Conservation (phyloP, 2,888 invertebrate species). For the Drosophila diplacantha region DNA sequence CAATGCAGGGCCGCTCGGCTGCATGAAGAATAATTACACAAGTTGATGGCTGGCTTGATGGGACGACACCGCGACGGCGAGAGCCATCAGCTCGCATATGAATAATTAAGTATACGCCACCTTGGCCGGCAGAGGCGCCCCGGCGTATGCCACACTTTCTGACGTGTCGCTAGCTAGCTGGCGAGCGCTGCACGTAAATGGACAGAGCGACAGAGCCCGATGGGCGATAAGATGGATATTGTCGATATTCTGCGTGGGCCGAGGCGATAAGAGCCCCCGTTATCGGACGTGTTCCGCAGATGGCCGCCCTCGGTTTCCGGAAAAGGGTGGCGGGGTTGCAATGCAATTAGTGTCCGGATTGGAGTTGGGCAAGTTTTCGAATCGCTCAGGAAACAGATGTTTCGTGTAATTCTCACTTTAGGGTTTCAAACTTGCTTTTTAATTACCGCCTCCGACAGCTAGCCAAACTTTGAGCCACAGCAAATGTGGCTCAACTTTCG, state of each 20-base stretch:
- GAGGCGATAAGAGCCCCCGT: slow-evolving; percentile 18
- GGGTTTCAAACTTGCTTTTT: slow-evolving; percentile 26
- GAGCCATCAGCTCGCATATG: slow-evolving; percentile 12
- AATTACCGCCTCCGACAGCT: slow-evolving; percentile 19
- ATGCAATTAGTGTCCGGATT: slow-evolving; percentile 49
- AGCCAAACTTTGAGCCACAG: slow-evolving; percentile 12
- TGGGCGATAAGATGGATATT: slow-evolving; percentile 20
- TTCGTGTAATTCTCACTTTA: slow-evolving; percentile 33
- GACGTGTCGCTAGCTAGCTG: slow-evolving; percentile 16
- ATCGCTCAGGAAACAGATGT: slow-evolving; percentile 24
- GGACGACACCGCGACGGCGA: slow-evolving; percentile 1
- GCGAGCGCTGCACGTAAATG: slow-evolving; percentile 3
- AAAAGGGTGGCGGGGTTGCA: slow-evolving; percentile 13
- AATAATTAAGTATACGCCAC: slow-evolving; percentile 37
- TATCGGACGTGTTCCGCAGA: slow-evolving; percentile 26
- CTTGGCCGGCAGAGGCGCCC: slow-evolving; percentile 22
- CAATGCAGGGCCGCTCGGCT: slow-evolving; percentile 16
- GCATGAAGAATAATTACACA: slow-evolving; percentile 28
- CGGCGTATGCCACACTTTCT: slow-evolving; percentile 19
- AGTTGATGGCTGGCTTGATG: slow-evolving; percentile 13
- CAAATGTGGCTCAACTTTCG: slow-evolving; percentile 39
- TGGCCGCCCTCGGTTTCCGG: slow-evolving; percentile 10
- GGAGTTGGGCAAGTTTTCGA: slow-evolving; percentile 2
- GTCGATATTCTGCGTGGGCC: slow-evolving; percentile 20
- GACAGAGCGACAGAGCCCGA: neutral